These are phyloP conservation scores for Drosophila busckii DNA, from an alignment of 1,140 invertebrate species.

Conservation along the genomic window DNA sequence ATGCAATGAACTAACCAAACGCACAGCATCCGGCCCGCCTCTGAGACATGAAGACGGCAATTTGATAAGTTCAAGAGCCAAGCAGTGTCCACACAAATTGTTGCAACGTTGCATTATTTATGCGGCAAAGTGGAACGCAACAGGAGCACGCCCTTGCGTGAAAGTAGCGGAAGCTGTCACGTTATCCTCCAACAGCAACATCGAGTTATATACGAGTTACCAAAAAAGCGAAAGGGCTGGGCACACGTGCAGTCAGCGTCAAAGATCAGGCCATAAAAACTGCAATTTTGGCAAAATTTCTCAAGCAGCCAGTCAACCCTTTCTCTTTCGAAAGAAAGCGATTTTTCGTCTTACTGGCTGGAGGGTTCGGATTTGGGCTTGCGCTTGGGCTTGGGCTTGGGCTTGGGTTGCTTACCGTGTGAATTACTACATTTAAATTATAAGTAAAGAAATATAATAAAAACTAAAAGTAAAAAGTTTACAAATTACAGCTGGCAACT, in stretches of 20 bases:
- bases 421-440: conserved; percentile 26
- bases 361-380: conserved; percentile 3
- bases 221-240: conserved; percentile 69
- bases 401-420: conserved; percentile 18
- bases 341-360: too few species aligned
- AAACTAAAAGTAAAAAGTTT: conserved; percentile 10
- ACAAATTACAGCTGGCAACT: conserved; percentile 40
- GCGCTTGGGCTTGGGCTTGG: background rate
- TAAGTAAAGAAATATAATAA: too few species aligned
- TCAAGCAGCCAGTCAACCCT: conserved; percentile 55
- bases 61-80: too few species aligned
- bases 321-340: conserved; percentile 76
- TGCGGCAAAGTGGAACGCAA: conserved; percentile 55
- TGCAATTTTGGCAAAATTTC: conserved; percentile 67
- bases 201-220: background rate
- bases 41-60: conserved; percentile 7
- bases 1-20: conserved; percentile 49
- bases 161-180: conserved; percentile 68
- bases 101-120: conserved; percentile 62
- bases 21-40: conserved; percentile 27
- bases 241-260: conserved; percentile 52
- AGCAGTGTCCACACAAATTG: conserved; percentile 24
- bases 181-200: conserved; percentile 42
- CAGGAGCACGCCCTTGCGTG: conserved; percentile 55
- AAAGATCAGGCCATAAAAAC: conserved; percentile 56